phyloP scores from a whole-genome alignment of 2,888 invertebrate species.

The Drosophila vallismaia region DNA sequence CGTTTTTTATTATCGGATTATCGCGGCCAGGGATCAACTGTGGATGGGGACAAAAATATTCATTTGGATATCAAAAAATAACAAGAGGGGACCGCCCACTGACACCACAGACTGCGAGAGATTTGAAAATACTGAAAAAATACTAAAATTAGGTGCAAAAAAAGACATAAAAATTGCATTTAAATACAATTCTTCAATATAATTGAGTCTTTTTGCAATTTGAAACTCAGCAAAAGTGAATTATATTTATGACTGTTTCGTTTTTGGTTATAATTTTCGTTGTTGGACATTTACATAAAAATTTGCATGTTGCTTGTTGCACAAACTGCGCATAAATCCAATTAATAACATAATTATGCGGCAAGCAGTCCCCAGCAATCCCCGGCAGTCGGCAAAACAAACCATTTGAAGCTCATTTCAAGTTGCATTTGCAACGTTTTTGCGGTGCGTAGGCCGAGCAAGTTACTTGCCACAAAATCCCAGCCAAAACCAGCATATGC shows the following conservation, averaged over 20 bases:
- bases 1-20: slow-evolving; percentile 71
- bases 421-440: slow-evolving; percentile 30
- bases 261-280: slow-evolving; percentile 21
- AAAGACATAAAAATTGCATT: slow-evolving; percentile 52
- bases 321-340: slow-evolving; percentile 71
- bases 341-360: slow-evolving; percentile 75
- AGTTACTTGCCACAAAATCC: slow-evolving; percentile 23
- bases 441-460: slow-evolving; percentile 31
- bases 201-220: slow-evolving; percentile 12
- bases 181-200: not conserved
- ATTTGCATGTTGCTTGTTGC: slow-evolving; percentile 65
- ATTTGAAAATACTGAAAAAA: slow-evolving; percentile 57
- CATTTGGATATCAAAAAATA: slow-evolving; percentile 59
- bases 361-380: slow-evolving; percentile 10
- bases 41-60: slow-evolving; percentile 44
- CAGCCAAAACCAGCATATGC: slow-evolving; percentile 47
- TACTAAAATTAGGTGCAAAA: slow-evolving; percentile 69
- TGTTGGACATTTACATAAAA: slow-evolving; percentile 46
- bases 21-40: slow-evolving; percentile 75
- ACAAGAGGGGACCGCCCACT: slow-evolving; percentile 64
- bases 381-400: slow-evolving; percentile 36
- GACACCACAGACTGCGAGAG: slow-evolving; percentile 10
- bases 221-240: slow-evolving; percentile 1
- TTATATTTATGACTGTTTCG: not conserved
- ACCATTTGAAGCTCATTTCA: slow-evolving; percentile 62